Base-by-base conservation (phyloP, 2,888 invertebrate genomes). In the Mesorhabditis spiculigera region DNA sequence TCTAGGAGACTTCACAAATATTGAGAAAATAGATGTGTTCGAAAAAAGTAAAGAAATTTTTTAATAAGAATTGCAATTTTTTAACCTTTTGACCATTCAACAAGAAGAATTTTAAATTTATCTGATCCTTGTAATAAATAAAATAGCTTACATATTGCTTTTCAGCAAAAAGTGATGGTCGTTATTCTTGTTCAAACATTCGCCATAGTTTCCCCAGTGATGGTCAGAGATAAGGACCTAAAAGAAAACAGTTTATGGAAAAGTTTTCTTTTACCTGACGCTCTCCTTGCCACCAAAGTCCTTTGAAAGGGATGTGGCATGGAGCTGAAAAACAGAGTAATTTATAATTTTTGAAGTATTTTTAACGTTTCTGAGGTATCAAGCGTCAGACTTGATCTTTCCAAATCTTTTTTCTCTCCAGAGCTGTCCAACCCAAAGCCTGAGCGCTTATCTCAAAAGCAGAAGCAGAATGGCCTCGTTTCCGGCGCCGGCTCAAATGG, bases 161-260 rank as follows among this genome's bases (percentile, higher is more conserved):
- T 50, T 50, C 10, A 50, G n/a, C n/a, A 50, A 50, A n/a, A 50
- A 50, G n/a, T 13, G n/a, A n/a, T 50, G 58, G n/a, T 3, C 58
- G n/a, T 50, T n/a, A n/a, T 50, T 50, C n/a, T 50, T 50, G 8
- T 50, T 10, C 8, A 50, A 10, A 50, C 58, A 50, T 50, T 50
- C 58, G 8, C 58, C 58, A 50, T 13, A 50, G n/a, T 50, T 10
- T 10, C 10, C 8, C 58, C 58, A 50, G 58, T 50, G 58, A 3
- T 50, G 8, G n/a, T 50, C 58, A n/a, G 58, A 50, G 58, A 50
- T 50, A 10, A 50, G n/a, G n/a, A 50, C n/a, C 58, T 50, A 50
- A 50, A 50, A 50, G 8, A 50, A 50, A 50, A 13, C 58, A 50
- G 8, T 50, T 50, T 50, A 50, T 13, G n/a, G n/a, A 13, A 50